Base-by-base conservation (phyloP, 2,888 invertebrate genomes). In the Hydrotaea diabolus region DNA sequence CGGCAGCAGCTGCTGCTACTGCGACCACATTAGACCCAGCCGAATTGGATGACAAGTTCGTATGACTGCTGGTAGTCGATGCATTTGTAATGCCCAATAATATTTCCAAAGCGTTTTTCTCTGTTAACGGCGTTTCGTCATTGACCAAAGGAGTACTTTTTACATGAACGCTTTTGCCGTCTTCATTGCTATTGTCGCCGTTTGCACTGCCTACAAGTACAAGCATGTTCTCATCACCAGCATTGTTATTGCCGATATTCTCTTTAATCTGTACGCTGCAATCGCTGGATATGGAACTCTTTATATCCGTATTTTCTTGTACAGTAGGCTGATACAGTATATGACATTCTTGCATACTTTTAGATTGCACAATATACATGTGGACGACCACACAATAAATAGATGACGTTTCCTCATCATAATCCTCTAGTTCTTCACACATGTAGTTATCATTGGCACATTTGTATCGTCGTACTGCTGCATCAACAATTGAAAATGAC, bases 401-500 rank as follows among this genome's bases (percentile, higher is more conserved):
- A 9, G 94, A 94, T 74, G 94, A 94, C 0, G 92, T 93, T 43
- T 93, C 93, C 86, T 94, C 93, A 77, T 94, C 95, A 71, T 93
- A 93, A 73, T 94, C 94, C 87, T 93, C 93, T 75, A 94, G 91
- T 87, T 95, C 95, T 85, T 95, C 95, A 23, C 93, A 92, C 53
- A 92, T 87, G 85, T 91, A 92, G 81, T 90, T 91, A 15, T 93
- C 93, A 80, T 92, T 93, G 57, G 92, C 92, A 85, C 92, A 93
- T 85, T 93, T 93, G 64, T 93, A 90, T 57, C 93, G 93, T 2
- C 93, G 91, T 26, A 92, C 91, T 92, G 95, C 95, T 0, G 98
- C 97, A 89, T 97, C 96, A 1, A 96, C 94, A 86, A 98, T 96
- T 80, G 97, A 96, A 91, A 98, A 97, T 89, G 98, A 97, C 66